These are phyloP conservation scores for Oasisia sp. DNA, from an alignment of 2,888 invertebrate genomes.

Conservation along the genomic window DNA sequence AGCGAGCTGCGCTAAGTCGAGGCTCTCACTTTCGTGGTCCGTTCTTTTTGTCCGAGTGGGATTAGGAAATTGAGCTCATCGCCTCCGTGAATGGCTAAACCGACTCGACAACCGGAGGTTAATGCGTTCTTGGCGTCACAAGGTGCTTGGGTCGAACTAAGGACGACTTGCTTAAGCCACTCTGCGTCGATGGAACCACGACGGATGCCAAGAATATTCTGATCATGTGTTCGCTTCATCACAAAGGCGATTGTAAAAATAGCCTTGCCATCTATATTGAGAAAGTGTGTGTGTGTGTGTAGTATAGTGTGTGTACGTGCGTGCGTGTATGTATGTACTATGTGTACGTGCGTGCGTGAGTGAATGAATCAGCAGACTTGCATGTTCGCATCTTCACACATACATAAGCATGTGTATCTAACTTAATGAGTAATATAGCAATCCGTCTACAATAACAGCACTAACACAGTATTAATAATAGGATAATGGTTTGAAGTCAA, in stretches of 20 bases:
- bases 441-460: no score
- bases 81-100: neutral
- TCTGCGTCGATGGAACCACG: neutral
- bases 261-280: neutral
- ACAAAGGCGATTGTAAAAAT: neutral
- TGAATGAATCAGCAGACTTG: no score
- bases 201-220: neutral
- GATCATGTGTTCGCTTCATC: neutral
- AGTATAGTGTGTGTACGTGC: no score
- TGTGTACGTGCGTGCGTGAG: neutral
- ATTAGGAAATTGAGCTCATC: neutral
- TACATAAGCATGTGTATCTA: no score
- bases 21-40: neutral
- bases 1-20: neutral
- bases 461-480: no score
- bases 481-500: no score
- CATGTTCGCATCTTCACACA: no score
- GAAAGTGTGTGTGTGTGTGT: no score
- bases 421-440: no score
- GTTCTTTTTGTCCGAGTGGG: constrained; percentile 9
- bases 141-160: neutral
- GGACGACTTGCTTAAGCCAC: neutral
- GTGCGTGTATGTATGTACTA: neutral
- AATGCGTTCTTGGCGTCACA: neutral
- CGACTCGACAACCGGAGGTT: neutral